These are phyloP conservation scores for Tanypteryx hageni DNA, from an alignment of 2,888 invertebrate species.

Conservation along the genomic window DNA sequence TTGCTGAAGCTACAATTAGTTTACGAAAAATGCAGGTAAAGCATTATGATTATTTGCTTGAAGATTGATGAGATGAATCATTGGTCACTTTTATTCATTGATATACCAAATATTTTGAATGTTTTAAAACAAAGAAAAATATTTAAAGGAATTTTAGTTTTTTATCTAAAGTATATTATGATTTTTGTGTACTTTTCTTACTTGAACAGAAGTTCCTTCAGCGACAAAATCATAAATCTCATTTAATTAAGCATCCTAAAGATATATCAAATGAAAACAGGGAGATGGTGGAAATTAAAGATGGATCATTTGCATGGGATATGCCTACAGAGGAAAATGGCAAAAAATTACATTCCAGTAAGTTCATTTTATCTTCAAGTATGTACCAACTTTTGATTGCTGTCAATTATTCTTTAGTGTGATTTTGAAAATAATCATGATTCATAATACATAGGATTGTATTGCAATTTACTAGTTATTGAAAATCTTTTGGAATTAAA, in stretches of 20 bases:
- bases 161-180: too few species aligned
- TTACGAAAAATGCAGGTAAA: conserved; percentile 72
- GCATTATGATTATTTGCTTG: neutral
- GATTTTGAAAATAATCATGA: neutral
- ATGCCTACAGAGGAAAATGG: conserved; percentile 43
- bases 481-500: too few species aligned
- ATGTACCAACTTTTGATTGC: neutral
- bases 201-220: conserved; percentile 71
- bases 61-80: too few species aligned
- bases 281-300: conserved; percentile 70
- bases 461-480: too few species aligned
- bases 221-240: conserved; percentile 73
- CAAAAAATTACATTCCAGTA: conserved; percentile 56
- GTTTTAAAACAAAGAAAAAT: too few species aligned
- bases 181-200: too few species aligned
- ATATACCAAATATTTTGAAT: neutral
- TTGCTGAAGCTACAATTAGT: conserved; percentile 73
- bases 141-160: too few species aligned
- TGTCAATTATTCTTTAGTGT: neutral
- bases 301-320: conserved; percentile 75
- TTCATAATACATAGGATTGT: too few species aligned
- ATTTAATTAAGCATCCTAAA: conserved; percentile 66
- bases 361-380: neutral
- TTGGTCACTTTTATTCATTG: neutral
- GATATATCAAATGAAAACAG: conserved; percentile 72